Conservation (phyloP, 2,797 vertebrate genomes). For the Danio aesculapii region DNA sequence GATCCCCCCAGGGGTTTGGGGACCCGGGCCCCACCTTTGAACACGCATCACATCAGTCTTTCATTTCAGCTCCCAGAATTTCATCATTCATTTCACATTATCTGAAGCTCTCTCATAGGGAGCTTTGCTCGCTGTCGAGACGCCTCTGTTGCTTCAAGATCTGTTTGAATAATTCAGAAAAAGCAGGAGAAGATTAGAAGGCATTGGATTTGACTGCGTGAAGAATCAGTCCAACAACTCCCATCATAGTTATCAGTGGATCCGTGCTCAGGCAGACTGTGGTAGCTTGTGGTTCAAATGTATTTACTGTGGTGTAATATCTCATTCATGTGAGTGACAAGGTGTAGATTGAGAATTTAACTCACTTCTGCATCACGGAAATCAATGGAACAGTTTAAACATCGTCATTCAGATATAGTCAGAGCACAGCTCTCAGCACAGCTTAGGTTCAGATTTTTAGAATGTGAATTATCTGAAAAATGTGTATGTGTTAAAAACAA, state of each 20-base stretch:
- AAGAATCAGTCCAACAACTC: conserved; percentile 57
- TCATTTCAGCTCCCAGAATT: conserved; percentile 83
- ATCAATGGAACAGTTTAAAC: conserved; percentile 35
- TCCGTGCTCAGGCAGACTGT: conserved; percentile 26
- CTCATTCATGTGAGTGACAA: conserved; percentile 37
- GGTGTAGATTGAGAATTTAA: conserved; percentile 30
- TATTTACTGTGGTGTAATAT: conserved; percentile 47
- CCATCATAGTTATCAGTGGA: conserved; percentile 49
- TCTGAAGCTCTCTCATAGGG: conserved; percentile 71
- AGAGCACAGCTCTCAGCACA: neutral
- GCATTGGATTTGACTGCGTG: conserved; percentile 59
- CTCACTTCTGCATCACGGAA: neutral
- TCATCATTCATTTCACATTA: conserved; percentile 85
- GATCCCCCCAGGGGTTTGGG: conserved; percentile 68
- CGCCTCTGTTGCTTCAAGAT: conserved; percentile 74
- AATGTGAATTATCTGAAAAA: neutral
- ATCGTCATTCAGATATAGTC: conserved; percentile 1
- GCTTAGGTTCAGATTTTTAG: neutral
- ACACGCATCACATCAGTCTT: conserved; percentile 76
- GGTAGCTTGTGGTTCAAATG: conserved; percentile 39
- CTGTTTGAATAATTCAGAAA: conserved; percentile 79
- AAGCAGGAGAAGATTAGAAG: conserved; percentile 64
- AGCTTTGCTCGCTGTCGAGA: conserved; percentile 59
- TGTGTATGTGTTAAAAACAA: neutral
- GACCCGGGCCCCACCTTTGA: conserved; percentile 82